Evolutionary conservation across 2,888 invertebrate genomes (phyloP).

Genomic region (Folsomia manolachei): DNA sequence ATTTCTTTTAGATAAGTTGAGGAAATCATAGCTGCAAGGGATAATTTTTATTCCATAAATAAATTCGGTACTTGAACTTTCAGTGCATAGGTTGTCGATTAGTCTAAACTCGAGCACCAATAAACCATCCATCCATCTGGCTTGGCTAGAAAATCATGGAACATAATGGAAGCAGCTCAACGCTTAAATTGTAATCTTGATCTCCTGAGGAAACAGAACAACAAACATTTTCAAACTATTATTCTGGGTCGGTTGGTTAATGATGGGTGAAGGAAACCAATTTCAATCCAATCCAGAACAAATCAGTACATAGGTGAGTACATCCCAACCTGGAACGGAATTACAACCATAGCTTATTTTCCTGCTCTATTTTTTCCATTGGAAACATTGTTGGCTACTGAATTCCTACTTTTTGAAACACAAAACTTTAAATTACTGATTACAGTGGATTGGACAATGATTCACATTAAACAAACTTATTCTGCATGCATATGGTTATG

Average conservation of each 20-base stretch:
- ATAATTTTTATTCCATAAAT: neutral
- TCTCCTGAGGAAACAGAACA: neutral
- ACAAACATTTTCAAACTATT: too few species aligned
- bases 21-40: neutral
- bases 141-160: too few species aligned
- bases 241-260: neutral
- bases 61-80: neutral
- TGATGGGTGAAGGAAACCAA: neutral
- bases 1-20: neutral
- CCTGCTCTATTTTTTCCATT: too few species aligned
- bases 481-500: too few species aligned
- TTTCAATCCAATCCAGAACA: neutral
- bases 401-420: too few species aligned
- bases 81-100: neutral
- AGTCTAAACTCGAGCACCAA: too few species aligned
- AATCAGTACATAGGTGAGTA: neutral
- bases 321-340: neutral
- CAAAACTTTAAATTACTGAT: too few species aligned
- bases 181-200: neutral
- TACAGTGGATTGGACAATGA: too few species aligned
- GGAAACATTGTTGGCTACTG: too few species aligned
- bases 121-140: neutral
- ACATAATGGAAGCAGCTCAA: neutral
- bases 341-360: neutral
- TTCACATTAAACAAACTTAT: too few species aligned